Base-by-base conservation (phyloP, 2,888 invertebrate genomes). In the Plagiodera versicolora region DNA sequence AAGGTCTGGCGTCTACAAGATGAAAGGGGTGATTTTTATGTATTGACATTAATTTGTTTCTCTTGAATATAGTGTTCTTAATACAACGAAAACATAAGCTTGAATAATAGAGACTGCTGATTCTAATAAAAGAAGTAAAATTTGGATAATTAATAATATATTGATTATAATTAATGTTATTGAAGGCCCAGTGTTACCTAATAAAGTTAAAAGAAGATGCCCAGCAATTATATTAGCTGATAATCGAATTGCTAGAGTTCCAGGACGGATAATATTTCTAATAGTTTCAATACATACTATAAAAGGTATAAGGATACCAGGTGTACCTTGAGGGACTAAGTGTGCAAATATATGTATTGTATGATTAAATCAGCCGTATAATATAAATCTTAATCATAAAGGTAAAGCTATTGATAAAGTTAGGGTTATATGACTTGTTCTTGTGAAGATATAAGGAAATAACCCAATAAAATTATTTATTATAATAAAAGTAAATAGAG, bases 191-290 rank as follows among this genome's bases (percentile, higher is more conserved):
- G 80, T 82, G 66, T 82, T 81, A 61, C 85, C 84, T 73, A 88
- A 72, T 70, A 89, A 68, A 1, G 86, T 87, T 83, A 89, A 77
- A 75, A 89, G 68, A 79, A 90, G 75, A 77, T 90, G 88, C 0
- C 89, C 89, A 1, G 89, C 88, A 83, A 89, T 88, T 86, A 90
- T 89, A 82, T 90, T 90, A 14, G 89, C 89, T 3, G 87, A 84
- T 82, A 90, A 74, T 67, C 89, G 89, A 60, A 90, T 84, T 0
- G 87, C 85, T 81, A 90, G 79, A 2, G 89, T 89, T 76, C 84
- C 81, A 0, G 89, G 89, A 0, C 60, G 66, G 46, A 67, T 63
- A 67, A 88, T 70, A 81, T 89, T 89, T 71, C 89, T 90, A 80
- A 88, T 86, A 39, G 86, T 84, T 86, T 90, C 89, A 84, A 89